A percentile compares a stretch with the other conserved stretches of the same genome.
phyloP scores from a whole-genome alignment of 2,113 vertebrate species.

The Copsychus sechellarum region DNA sequence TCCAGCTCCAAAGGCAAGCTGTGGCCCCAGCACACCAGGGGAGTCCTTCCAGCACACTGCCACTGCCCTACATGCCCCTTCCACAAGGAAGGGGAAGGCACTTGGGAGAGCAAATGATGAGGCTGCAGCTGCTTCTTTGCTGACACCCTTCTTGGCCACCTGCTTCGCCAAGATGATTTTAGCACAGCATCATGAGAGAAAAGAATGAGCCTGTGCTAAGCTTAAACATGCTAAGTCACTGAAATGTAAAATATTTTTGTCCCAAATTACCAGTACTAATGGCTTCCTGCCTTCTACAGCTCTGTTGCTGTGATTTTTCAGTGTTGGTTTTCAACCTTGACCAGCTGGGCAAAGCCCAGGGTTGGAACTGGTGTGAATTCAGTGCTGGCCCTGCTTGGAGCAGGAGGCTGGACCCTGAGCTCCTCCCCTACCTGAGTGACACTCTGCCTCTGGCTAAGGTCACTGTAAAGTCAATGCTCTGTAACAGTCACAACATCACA shows the following conservation, averaged over 20 bases:
- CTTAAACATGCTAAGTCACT: slow-evolving; percentile 49
- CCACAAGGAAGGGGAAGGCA: neutral
- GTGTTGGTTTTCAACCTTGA: neutral
- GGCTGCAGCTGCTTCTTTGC: slow-evolving; percentile 58
- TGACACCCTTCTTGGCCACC: slow-evolving; percentile 46
- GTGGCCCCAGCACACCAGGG: neutral
- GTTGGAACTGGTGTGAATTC: neutral
- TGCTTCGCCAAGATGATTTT: slow-evolving; percentile 47
- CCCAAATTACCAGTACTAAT: neutral
- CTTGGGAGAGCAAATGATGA: neutral
- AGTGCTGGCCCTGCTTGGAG: neutral
- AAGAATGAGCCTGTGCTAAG: slow-evolving; percentile 29
- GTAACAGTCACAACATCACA: neutral
- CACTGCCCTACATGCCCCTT: neutral
- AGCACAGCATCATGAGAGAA: slow-evolving; percentile 6
- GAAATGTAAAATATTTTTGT: slow-evolving; percentile 52
- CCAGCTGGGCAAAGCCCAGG: neutral
- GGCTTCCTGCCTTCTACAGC: neutral
- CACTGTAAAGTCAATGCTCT: neutral
- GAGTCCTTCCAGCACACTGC: neutral
- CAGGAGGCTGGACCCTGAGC: neutral
- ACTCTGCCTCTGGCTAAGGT: neutral
- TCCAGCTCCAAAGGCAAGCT: neutral
- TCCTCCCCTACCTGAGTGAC: neutral
- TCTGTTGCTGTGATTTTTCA: neutral